Conservation (phyloP, 1,140 invertebrate genomes). For the Sarcophaga peregrina region DNA sequence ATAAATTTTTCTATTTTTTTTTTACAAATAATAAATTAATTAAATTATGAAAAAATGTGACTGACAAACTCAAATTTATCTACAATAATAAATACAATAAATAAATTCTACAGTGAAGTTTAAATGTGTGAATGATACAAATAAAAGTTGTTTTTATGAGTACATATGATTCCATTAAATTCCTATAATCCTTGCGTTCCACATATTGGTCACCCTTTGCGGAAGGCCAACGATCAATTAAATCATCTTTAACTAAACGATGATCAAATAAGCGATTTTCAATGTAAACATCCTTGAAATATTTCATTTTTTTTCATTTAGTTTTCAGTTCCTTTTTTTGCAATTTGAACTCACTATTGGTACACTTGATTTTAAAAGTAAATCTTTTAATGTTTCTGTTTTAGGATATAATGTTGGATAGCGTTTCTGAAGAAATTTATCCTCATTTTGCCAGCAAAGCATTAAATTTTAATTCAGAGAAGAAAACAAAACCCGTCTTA, state of each 20-base stretch:
- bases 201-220: conserved; percentile 56
- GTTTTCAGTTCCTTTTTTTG: conserved; percentile 28
- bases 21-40: conserved; percentile 7
- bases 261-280: conserved; percentile 65
- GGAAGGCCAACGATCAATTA: conserved; percentile 62
- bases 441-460: conserved; percentile 62
- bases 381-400: conserved; percentile 61
- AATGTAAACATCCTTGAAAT: conserved; percentile 52
- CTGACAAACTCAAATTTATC: conserved; percentile 14
- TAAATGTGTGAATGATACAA: conserved; percentile 5
- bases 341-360: conserved; percentile 60
- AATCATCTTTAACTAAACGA: conserved; percentile 63
- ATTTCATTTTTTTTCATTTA: conserved; percentile 48
- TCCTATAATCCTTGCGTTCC: conserved; percentile 64
- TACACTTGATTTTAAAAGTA: conserved; percentile 60
- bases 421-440: conserved; percentile 55
- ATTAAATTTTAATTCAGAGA: conserved; percentile 47
- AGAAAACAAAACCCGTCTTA: background rate
- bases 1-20: conserved; percentile 40
- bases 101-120: background rate
- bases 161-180: conserved; percentile 66
- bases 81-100: background rate
- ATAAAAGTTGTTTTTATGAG: conserved; percentile 8
- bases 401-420: conserved; percentile 53
- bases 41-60: background rate